Evolutionary conservation across 2,888 invertebrate genomes (phyloP), one percentile per base, ranked within the genome.

Genomic region (Pharmacophagus antenor): DNA sequence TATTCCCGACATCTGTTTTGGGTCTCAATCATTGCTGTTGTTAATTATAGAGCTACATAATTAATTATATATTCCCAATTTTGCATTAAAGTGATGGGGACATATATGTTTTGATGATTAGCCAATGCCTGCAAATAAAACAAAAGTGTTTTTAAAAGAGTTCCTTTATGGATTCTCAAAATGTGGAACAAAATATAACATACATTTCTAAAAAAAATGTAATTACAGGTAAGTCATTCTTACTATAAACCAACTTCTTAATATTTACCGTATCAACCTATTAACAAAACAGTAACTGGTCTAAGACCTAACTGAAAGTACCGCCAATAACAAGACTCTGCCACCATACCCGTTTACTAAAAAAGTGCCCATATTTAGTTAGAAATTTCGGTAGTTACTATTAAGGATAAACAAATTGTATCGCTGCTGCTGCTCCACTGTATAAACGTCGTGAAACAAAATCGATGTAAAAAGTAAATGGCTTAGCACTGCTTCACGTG

Each of bases 381-480:
- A 50, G 31, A 62, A 58, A 62, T 47, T 46, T 47, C 37, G 55
- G 50, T 49, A 48, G 48, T 57, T 53, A 56, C 53, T 31, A 61
- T 56, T 61, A 18, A 56, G 56, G 49, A 56, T 61, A 61, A 61
- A 61, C 61, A 61, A 56, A 61, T 56, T 56, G 61, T 31, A 61
- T 53, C 61, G 48, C 41, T 27, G 47, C 55, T n/a, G 48, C 41
- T 27, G 47, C 55, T n/a, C 70, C 67, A 66, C 70, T 87, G 85
- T 75, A 80, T 74, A 85, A 87, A 85, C 87, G 85, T 75, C 76
- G 70, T 84, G 73, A 82, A 82, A 71, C 61, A 61, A 64, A 69
- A 76, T 72, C 70, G 66, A 70, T 70, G 66, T 67, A 49, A 73
- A 68, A 37, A 72, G 67, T 70, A 63, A 68, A 63, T 65, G 70